Evolutionary conservation across 2,797 vertebrate species (phyloP).

Genomic region (Hyperoplus immaculatus): DNA sequence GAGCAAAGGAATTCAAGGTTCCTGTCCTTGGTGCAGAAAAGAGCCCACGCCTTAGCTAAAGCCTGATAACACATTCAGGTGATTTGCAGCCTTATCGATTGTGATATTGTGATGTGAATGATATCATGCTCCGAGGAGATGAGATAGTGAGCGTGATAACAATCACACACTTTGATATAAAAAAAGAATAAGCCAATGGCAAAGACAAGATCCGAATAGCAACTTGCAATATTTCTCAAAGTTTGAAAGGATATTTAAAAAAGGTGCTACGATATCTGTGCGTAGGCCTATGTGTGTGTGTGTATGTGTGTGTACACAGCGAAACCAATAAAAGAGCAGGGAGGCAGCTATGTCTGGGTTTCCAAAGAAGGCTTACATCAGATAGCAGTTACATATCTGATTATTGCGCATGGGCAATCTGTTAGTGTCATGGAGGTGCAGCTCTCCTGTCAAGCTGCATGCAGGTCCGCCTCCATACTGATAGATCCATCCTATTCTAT

Average conservation of each 20-base stretch:
- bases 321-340: slow-evolving; percentile 62
- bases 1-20: slow-evolving; percentile 33
- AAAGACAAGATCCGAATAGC: slow-evolving; percentile 51
- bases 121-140: slow-evolving; percentile 66
- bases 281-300: slow-evolving; percentile 35
- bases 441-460: slow-evolving; percentile 61
- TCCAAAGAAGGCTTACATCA: slow-evolving; percentile 73
- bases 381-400: slow-evolving; percentile 77
- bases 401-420: slow-evolving; percentile 78
- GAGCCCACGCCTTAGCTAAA: slow-evolving; percentile 22
- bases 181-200: slow-evolving; percentile 41
- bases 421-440: slow-evolving; percentile 66
- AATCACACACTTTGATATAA: slow-evolving; percentile 52
- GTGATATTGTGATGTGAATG: slow-evolving; percentile 70
- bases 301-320: slow-evolving; percentile 34
- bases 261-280: slow-evolving; percentile 32
- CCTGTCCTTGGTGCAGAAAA: slow-evolving; percentile 52
- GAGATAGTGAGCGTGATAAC: slow-evolving; percentile 66
- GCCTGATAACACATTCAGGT: slow-evolving; percentile 53
- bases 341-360: slow-evolving; percentile 44
- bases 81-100: slow-evolving; percentile 57
- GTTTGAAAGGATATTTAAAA: slow-evolving; percentile 70
- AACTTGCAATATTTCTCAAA: slow-evolving; percentile 72
- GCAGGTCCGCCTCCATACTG: slow-evolving; percentile 44
- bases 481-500: slow-evolving; percentile 40